Conservation (phyloP, 2,888 invertebrate species). For the Drosophila fungiperda region DNA sequence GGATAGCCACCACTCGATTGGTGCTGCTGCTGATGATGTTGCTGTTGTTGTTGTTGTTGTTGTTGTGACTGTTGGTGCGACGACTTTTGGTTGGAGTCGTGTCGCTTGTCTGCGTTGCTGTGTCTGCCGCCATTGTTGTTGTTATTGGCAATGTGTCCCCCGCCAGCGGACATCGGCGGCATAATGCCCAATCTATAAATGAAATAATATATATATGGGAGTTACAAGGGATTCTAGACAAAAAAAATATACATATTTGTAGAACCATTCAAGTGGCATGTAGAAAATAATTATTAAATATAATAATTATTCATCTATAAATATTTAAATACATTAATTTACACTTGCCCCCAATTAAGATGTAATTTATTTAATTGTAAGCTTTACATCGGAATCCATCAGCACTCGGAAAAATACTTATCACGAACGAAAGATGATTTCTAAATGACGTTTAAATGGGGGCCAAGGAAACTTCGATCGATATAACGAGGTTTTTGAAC, state of each 20-base stretch:
- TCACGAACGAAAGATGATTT: too few species aligned
- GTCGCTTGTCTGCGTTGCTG: slow-evolving; percentile 64
- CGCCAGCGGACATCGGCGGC: slow-evolving; percentile 85
- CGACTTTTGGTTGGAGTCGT: slow-evolving; percentile 87
- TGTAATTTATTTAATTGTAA: neutral
- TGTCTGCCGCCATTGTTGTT: slow-evolving; percentile 71
- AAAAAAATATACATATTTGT: neutral
- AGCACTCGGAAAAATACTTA: neutral
- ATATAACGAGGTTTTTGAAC: too few species aligned
- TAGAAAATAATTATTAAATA: neutral
- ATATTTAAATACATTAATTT: neutral
- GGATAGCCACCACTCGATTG: slow-evolving; percentile 22
- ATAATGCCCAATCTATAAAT: slow-evolving; percentile 79
- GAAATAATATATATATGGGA: neutral
- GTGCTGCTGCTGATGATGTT: slow-evolving; percentile 55
- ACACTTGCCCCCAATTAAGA: neutral
- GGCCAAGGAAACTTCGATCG: too few species aligned
- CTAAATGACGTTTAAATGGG: too few species aligned
- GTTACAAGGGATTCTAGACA: neutral
- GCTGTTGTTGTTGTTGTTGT: slow-evolving; percentile 50
- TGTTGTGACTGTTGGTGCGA: slow-evolving; percentile 87
- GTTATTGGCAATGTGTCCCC: slow-evolving; percentile 82
- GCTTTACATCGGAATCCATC: neutral
- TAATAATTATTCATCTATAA: neutral
- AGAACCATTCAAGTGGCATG: neutral